phyloP scores from a whole-genome alignment of 2,797 vertebrate genomes.

The Malacoraja senta region DNA sequence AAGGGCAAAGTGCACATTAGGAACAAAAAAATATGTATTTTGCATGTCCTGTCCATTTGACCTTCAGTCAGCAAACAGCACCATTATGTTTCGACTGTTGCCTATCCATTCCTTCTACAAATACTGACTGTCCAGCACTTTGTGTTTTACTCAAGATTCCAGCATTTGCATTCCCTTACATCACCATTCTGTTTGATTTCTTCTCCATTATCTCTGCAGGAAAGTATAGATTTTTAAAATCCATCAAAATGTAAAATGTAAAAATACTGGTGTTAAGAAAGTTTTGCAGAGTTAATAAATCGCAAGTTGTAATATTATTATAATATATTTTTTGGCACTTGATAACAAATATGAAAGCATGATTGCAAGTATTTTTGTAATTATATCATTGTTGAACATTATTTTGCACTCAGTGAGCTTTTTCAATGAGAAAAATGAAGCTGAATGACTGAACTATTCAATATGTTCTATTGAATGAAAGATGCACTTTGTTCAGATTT shows the following conservation, averaged over 20 bases:
- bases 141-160: not conserved
- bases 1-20: not conserved
- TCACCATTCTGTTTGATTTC: too few species aligned
- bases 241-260: not conserved
- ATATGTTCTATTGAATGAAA: not conserved
- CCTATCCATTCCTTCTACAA: too few species aligned
- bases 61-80: too few species aligned
- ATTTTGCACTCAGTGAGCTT: not conserved
- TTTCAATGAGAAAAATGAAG: not conserved
- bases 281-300: not conserved
- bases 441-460: not conserved
- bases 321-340: not conserved
- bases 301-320: not conserved
- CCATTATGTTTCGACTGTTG: too few species aligned
- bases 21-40: not conserved
- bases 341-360: not conserved
- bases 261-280: not conserved
- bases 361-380: not conserved
- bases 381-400: not conserved
- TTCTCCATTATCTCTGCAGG: not conserved
- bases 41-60: not conserved
- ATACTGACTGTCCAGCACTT: not conserved
- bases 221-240: not conserved
- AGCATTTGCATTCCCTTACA: too few species aligned
- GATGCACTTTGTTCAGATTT: slow-evolving; percentile 1